phyloP scores from a whole-genome alignment of 2,888 invertebrate genomes.

The Nasonia oneida region DNA sequence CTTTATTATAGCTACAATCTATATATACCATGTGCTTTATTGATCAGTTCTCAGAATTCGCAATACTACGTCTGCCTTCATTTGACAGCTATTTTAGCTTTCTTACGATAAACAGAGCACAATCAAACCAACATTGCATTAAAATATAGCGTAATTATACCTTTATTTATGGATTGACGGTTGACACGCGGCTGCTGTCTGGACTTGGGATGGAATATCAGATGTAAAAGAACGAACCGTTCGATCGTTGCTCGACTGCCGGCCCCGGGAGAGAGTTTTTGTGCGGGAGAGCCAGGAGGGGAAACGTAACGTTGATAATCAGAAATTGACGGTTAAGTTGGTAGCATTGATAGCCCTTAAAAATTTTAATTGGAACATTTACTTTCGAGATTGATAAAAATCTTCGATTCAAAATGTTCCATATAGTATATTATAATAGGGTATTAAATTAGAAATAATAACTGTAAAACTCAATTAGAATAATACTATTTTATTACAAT shows the following conservation, averaged over 20 bases:
- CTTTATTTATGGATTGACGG: slow-evolving; percentile 28
- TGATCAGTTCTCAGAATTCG: slow-evolving; percentile 43
- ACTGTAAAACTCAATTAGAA: not conserved
- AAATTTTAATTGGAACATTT: not conserved
- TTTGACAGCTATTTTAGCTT: not conserved
- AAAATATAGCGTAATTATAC: slow-evolving; percentile 30
- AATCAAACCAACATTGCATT: not conserved
- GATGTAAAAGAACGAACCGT: slow-evolving; percentile 40
- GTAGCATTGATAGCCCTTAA: not conserved
- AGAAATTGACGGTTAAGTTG: not conserved
- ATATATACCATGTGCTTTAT: slow-evolving; percentile 56
- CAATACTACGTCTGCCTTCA: not conserved
- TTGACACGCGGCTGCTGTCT: slow-evolving; percentile 30
- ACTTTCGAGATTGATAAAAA: not conserved
- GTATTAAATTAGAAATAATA: not conserved
- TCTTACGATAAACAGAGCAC: not conserved
- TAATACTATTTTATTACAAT: slow-evolving; percentile 1
- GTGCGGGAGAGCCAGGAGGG: not conserved
- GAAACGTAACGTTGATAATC: not conserved
- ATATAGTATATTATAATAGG: no score
- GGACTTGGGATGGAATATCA: slow-evolving; percentile 31
- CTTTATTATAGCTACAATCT: not conserved
- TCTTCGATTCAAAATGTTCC: not conserved
- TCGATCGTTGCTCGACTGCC: slow-evolving; percentile 14
- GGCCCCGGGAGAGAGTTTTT: not conserved